Percentiles rank a stretch among this genome's conserved stretches.
These are phyloP conservation scores for Xenopus borealis DNA, from an alignment of 2,113 vertebrate species.

Conservation along the genomic window DNA sequence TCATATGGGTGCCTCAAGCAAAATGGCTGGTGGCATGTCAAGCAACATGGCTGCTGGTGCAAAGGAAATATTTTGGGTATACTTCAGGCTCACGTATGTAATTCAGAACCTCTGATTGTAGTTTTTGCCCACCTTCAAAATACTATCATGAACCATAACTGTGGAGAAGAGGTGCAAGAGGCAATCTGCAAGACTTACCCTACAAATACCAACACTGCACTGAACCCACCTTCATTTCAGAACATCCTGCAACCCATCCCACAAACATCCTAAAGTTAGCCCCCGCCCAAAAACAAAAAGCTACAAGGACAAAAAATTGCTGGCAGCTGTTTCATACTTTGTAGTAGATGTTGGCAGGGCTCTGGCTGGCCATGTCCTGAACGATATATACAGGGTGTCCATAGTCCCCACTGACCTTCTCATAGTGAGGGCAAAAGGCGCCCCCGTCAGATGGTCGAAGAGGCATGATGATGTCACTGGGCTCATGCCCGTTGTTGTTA, in stretches of 20 bases:
- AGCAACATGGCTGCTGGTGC: not conserved
- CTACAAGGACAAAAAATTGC: conserved; percentile 48
- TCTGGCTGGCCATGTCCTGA: conserved; percentile 90
- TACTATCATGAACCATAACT: not conserved
- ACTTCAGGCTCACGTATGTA: conserved; percentile 25
- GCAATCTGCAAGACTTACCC: conserved; percentile 24
- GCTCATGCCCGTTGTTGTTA: conserved; percentile 84
- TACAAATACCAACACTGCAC: too few relatives aligned
- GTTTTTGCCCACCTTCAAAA: not conserved
- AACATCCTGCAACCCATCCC: conserved; percentile 46
- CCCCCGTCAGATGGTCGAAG: conserved; percentile 83
- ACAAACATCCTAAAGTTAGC: conserved; percentile 45
- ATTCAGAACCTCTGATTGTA: conserved; percentile 13
- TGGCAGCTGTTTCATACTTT: conserved; percentile 81
- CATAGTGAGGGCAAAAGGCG: conserved; percentile 91
- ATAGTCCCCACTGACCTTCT: conserved; percentile 93
- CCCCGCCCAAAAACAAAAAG: conserved; percentile 43
- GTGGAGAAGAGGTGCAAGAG: conserved; percentile 25
- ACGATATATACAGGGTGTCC: conserved; percentile 93
- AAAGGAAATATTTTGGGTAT: not conserved
- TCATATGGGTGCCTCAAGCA: not conserved
- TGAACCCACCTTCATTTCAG: not conserved
- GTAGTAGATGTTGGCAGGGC: conserved; percentile 91
- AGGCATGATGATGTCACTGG: conserved; percentile 91
- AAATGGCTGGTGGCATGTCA: too few relatives aligned